Evolutionary conservation across 2,797 vertebrate genomes (phyloP).

Genomic region (Glyptemys insculpta): DNA sequence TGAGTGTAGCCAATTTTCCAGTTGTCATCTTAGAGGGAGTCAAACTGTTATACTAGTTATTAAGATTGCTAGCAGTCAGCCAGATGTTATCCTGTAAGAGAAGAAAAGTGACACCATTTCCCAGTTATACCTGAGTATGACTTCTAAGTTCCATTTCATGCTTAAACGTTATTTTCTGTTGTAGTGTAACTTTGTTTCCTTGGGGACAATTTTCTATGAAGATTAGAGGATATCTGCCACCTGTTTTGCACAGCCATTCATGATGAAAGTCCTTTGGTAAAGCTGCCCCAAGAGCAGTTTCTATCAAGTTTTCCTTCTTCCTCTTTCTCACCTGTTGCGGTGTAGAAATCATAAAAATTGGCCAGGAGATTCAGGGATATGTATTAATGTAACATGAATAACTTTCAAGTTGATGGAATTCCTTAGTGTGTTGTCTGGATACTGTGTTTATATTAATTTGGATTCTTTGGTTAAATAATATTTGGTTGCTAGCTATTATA

Average conservation of each 20-base stretch:
- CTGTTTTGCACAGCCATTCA: background rate
- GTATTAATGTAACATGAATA: background rate
- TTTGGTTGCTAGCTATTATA: background rate
- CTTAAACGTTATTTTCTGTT: constrained; percentile 15
- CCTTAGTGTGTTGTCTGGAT: background rate
- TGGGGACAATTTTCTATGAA: background rate
- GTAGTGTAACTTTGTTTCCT: background rate
- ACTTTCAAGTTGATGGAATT: background rate
- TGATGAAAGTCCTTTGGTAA: background rate
- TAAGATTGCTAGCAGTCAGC: background rate
- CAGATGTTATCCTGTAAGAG: accelerated
- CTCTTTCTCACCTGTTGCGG: background rate
- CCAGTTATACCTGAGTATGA: background rate
- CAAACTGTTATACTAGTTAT: background rate
- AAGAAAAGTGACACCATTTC: background rate
- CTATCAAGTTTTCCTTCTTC: background rate
- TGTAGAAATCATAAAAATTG: background rate
- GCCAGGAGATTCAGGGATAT: background rate
- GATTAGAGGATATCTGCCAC: background rate
- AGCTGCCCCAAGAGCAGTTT: background rate
- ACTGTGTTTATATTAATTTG: background rate
- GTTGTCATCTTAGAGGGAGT: accelerated
- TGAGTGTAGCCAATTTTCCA: background rate
- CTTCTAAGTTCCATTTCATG: background rate
- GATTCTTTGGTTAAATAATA: background rate